phyloP scores from a whole-genome alignment of 2,113 vertebrate genomes.

The Tupaia chinensis region DNA sequence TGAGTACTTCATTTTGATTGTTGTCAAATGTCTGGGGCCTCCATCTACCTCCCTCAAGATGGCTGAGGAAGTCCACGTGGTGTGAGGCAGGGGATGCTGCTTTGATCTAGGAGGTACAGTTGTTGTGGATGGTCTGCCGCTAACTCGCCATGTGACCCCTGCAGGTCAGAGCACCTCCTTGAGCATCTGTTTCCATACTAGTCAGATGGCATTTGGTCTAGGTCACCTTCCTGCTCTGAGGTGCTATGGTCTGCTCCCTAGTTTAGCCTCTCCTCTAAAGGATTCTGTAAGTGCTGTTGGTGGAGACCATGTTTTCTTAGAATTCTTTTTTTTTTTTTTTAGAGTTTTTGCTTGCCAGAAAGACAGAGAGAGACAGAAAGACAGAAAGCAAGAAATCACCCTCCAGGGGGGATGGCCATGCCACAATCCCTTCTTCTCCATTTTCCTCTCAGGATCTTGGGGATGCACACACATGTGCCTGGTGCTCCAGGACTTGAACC shows the following conservation, averaged over 20 bases:
- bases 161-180: background rate
- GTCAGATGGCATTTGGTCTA: background rate
- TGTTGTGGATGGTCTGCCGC: background rate
- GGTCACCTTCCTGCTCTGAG: background rate
- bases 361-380: too few relatives aligned
- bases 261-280: background rate
- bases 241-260: background rate
- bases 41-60: background rate
- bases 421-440: too few relatives aligned
- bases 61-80: background rate
- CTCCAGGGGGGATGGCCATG: too few relatives aligned
- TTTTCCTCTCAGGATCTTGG: too few relatives aligned
- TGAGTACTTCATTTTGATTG: background rate
- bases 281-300: background rate
- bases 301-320: background rate
- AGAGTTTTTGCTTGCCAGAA: too few relatives aligned
- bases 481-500: too few relatives aligned
- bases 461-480: too few relatives aligned
- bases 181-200: background rate
- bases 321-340: background rate
- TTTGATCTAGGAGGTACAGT: background rate
- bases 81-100: background rate
- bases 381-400: too few relatives aligned
- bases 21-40: background rate
- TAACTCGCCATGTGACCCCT: background rate